Conservation (phyloP, 2,113 vertebrate species). For the Hemibates koningsi region DNA sequence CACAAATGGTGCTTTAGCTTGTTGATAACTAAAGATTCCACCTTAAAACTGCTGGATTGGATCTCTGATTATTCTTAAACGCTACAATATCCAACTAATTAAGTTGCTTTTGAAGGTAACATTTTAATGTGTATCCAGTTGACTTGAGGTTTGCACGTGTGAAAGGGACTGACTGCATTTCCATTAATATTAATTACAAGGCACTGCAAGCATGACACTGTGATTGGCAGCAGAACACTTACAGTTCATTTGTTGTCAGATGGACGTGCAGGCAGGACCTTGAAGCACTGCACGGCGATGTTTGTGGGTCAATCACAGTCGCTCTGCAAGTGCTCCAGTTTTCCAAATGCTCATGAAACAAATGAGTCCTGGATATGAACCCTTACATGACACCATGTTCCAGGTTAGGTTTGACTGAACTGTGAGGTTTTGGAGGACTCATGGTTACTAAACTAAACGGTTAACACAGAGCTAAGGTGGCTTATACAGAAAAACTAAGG, state of each 20-base stretch:
- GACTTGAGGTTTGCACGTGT: background rate
- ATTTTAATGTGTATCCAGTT: background rate
- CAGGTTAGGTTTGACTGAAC: background rate
- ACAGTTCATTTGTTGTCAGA: rapidly evolving
- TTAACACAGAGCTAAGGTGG: background rate
- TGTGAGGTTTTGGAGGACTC: background rate
- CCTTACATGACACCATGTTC: background rate
- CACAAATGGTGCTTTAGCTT: rapidly evolving
- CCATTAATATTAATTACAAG: background rate
- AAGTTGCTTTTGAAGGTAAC: background rate
- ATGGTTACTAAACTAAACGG: background rate
- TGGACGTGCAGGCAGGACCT: background rate
- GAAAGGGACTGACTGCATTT: background rate
- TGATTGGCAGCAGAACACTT: background rate
- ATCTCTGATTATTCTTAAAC: rapidly evolving
- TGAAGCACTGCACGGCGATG: rapidly evolving
- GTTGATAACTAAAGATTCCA: background rate
- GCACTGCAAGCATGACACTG: rapidly evolving
- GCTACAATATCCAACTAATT: rapidly evolving
- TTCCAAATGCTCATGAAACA: background rate
- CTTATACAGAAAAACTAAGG: too few species aligned
- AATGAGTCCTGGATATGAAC: background rate
- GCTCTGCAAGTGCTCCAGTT: background rate
- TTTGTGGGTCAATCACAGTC: rapidly evolving
- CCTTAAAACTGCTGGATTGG: background rate